A percentile compares a stretch with the other conserved stretches of the same genome.
Evolutionary conservation across 2,113 vertebrate species (phyloP).

Genomic region (Alethe diademata): DNA sequence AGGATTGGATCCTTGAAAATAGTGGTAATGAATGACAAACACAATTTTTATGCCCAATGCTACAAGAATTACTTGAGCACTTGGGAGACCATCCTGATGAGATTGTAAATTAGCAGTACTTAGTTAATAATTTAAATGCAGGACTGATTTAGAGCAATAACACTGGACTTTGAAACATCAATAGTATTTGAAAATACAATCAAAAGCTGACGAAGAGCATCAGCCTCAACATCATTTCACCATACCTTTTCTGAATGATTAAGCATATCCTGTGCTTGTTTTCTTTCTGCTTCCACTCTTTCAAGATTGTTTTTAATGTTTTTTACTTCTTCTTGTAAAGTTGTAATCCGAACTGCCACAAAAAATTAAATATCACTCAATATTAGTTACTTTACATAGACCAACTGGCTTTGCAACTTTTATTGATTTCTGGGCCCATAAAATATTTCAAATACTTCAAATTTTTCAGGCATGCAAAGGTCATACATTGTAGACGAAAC

Average conservation of each 20-base stretch:
- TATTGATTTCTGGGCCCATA: neutral
- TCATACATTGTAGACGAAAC: neutral
- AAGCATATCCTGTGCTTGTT: conserved; percentile 90
- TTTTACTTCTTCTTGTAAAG: conserved; percentile 93
- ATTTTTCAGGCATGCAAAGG: neutral
- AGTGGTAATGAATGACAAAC: neutral
- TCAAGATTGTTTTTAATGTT: conserved; percentile 87
- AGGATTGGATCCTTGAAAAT: neutral
- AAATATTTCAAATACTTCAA: neutral
- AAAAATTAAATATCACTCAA: neutral
- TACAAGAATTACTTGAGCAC: neutral
- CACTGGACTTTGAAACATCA: neutral
- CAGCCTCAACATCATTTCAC: neutral
- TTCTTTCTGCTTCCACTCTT: conserved; percentile 89
- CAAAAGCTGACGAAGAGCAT: neutral
- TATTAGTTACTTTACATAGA: neutral
- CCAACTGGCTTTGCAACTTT: neutral
- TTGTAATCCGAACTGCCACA: conserved; percentile 82
- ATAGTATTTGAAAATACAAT: neutral
- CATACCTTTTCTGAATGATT: conserved; percentile 94
- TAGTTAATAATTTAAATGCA: neutral
- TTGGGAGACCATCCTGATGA: neutral
- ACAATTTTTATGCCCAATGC: neutral
- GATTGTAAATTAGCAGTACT: neutral
- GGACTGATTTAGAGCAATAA: neutral